phyloP scores from a whole-genome alignment of 1,140 invertebrate species.

The Tetragonula clypearis region DNA sequence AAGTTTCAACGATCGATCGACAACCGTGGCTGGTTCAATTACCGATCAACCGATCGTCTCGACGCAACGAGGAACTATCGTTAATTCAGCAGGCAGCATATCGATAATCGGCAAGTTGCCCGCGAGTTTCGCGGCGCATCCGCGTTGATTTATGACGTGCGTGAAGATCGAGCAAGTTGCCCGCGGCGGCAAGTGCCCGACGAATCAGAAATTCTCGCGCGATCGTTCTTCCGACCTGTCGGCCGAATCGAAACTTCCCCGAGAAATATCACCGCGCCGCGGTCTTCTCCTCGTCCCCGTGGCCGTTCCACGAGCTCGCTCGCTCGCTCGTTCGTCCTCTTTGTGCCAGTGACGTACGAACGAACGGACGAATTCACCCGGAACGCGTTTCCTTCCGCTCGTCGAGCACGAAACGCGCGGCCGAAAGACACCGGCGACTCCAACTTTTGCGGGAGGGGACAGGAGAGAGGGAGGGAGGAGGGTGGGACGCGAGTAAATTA shows the following conservation, averaged over 20 bases:
- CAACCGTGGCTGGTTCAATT: conserved; percentile 15
- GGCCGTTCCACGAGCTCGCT: background rate
- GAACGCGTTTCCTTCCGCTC: conserved; percentile 70
- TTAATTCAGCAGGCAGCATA: conserved; percentile 25
- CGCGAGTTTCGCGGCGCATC: conserved; percentile 8
- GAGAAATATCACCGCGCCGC: conserved; percentile 67
- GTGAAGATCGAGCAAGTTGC: conserved; percentile 41
- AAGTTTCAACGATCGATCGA: background rate
- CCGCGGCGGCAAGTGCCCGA: conserved; percentile 19
- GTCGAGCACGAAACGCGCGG: conserved; percentile 53
- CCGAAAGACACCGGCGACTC: conserved; percentile 47
- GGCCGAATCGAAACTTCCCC: conserved; percentile 66
- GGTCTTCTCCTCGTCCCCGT: background rate
- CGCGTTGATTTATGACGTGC: conserved; percentile 46
- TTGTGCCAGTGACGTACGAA: conserved; percentile 26
- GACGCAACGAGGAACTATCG: background rate
- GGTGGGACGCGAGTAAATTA: conserved; percentile 66
- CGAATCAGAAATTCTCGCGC: conserved; percentile 57
- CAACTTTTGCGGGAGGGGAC: conserved; percentile 53
- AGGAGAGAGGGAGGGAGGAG: too few relatives aligned
- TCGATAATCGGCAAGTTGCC: conserved; percentile 33
- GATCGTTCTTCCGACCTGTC: conserved; percentile 63
- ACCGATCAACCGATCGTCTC: conserved; percentile 5
- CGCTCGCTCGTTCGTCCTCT: background rate
- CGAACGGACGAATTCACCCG: conserved; percentile 61